Base-by-base conservation (phyloP, 1,140 invertebrate genomes). In the Calephelis virginiensis region DNA sequence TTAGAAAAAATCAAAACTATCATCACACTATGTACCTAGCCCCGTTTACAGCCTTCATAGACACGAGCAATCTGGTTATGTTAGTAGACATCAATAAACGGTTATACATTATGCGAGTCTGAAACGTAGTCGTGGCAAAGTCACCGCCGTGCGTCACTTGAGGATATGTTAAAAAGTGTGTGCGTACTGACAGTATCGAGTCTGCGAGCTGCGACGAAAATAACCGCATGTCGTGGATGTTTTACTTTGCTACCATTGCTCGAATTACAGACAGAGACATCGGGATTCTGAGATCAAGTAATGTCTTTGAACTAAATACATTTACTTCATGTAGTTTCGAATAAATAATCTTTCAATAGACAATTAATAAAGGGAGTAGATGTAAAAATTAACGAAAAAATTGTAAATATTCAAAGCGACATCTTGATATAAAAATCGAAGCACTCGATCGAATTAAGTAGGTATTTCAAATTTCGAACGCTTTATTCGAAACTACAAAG, bases 21-120 rank as follows among this genome's bases (percentile, higher is more conserved):
- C 72, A 79, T 80, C 85, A 88, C 85, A 86, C 83, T 70, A 71
- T 73, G 73, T 78, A 88, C 84, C 85, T 89, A 90, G 84, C 86
- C 85, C 87, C 85, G 80, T 75, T 78, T 76, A 72, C 83, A 83
- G 76, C 78, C 77, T 80, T 71, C 78, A 79, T 74, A 83, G 82
- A 78, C 81, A 79, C 85, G 85, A 89, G 81, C 86, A 86, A 74
- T 80, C 72, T 78, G 86, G 86, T 86, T 89, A 85, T 76, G 85
- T 89, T 90, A 90, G 87, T 90, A 88, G 81, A 88, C 86, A 90
- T 87, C 84, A 85, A 88, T 78, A 77, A 77, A 83, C 76, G 61
- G 77, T 80, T 87, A 81, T 78, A 73, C 75, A 76, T 73, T 77
- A 80, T 77, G 77, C 78, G 78, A 78, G 78, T 75, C 63, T 70